These are phyloP conservation scores for Microdon myrmicae DNA, from an alignment of 2,888 invertebrate genomes.

Conservation along the genomic window DNA sequence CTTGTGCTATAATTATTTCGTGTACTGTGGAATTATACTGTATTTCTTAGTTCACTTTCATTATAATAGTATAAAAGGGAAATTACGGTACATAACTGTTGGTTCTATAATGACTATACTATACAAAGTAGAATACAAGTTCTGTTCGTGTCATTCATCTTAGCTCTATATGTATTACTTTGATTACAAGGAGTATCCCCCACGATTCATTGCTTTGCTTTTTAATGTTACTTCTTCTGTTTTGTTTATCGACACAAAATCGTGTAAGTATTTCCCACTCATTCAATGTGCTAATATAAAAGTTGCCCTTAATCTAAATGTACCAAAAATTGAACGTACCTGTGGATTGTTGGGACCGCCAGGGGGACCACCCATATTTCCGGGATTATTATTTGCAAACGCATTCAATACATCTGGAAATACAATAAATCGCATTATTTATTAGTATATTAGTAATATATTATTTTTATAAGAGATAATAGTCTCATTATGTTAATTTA, in stretches of 20 bases:
- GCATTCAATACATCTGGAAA: conserved; percentile 48
- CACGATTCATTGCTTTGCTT: too few relatives aligned
- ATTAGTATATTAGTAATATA: not conserved
- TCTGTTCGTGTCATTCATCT: conserved; percentile 8
- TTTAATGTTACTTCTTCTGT: too few relatives aligned
- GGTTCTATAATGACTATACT: not conserved
- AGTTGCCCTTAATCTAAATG: conserved; percentile 39
- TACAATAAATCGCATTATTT: too few relatives aligned
- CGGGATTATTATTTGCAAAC: conserved; percentile 54
- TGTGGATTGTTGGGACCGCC: conserved; percentile 56
- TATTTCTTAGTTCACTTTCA: not conserved
- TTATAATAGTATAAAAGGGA: conserved; percentile 17
- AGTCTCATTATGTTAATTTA: too few relatives aligned
- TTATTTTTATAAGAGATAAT: too few relatives aligned
- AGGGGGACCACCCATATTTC: conserved; percentile 51
- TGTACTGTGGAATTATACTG: not conserved
- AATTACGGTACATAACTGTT: conserved; percentile 20
- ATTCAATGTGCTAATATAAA: conserved; percentile 12
- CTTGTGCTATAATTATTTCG: too few relatives aligned
- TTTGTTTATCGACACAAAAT: too few relatives aligned
- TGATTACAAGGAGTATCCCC: too few relatives aligned
- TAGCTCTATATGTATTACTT: too few relatives aligned
- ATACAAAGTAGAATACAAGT: conserved; percentile 9
- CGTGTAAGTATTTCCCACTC: too few relatives aligned
- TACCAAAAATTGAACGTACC: conserved; percentile 59